These are phyloP conservation scores for Platerodrilus igneus DNA, from an alignment of 2,888 invertebrate genomes.

Conservation along the genomic window DNA sequence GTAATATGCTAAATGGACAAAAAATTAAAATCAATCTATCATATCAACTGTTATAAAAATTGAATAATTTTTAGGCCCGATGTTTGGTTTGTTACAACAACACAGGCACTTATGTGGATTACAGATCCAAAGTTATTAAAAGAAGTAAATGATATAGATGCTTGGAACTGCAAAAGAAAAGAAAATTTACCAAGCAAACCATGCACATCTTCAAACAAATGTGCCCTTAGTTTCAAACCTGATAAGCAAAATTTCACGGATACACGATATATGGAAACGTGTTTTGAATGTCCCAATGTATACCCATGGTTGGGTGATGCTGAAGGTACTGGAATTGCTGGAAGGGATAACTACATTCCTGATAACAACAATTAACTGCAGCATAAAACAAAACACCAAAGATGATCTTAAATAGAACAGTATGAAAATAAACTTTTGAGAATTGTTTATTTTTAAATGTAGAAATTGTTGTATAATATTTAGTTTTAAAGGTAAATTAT, in stretches of 20 bases:
- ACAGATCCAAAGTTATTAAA: slow-evolving; percentile 75
- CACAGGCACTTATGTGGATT: slow-evolving; percentile 87
- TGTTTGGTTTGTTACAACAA: slow-evolving; percentile 81
- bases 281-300: slow-evolving; percentile 76
- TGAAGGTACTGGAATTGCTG: slow-evolving; percentile 73
- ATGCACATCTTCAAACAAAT: slow-evolving; percentile 78
- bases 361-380: too few relatives aligned
- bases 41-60: too few relatives aligned
- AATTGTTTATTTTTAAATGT: too few relatives aligned
- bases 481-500: too few relatives aligned
- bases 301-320: slow-evolving; percentile 89
- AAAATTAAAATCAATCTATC: background rate
- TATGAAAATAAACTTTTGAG: too few relatives aligned
- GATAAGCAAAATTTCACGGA: slow-evolving; percentile 73
- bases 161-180: slow-evolving; percentile 75
- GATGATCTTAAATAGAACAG: too few relatives aligned
- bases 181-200: slow-evolving; percentile 67
- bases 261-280: slow-evolving; percentile 84
- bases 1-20: too few relatives aligned
- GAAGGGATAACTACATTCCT: slow-evolving; percentile 76
- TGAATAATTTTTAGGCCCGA: slow-evolving; percentile 60
- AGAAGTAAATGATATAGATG: slow-evolving; percentile 65
- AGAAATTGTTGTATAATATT: too few relatives aligned
- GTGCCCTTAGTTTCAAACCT: slow-evolving; percentile 74
- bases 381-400: too few relatives aligned